Evolutionary conservation across 2,113 vertebrate species (phyloP).

Genomic region (Notarius lentiginosus): DNA sequence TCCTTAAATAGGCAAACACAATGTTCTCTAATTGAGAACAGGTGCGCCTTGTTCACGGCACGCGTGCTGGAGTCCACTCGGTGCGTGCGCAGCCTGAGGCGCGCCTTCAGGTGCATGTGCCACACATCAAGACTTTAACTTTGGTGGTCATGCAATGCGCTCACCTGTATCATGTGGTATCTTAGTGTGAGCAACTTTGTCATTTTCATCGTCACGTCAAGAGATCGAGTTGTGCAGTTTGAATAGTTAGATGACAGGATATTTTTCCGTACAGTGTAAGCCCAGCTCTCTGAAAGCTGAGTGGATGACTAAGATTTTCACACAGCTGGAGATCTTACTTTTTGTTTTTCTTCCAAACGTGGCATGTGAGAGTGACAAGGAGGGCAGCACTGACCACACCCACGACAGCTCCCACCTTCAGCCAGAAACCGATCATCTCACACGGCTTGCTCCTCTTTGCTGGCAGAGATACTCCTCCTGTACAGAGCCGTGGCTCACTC

Average conservation of each 20-base stretch:
- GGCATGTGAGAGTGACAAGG: constrained; percentile 89
- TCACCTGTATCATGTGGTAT: not conserved
- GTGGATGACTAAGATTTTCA: not conserved
- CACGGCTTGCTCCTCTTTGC: constrained; percentile 82
- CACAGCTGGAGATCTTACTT: constrained; percentile 72
- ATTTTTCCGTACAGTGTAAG: not conserved
- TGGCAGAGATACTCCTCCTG: constrained; percentile 84
- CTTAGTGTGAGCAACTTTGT: not conserved
- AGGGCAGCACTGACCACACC: constrained; percentile 85
- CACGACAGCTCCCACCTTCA: constrained; percentile 83
- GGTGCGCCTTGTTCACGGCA: too few relatives aligned
- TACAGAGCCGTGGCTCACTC: constrained; percentile 90
- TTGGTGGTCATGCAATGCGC: not conserved
- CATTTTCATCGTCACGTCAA: not conserved
- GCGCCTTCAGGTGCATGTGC: too few relatives aligned
- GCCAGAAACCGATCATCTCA: constrained; percentile 89
- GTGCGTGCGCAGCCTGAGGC: too few relatives aligned
- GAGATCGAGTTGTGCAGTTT: not conserved
- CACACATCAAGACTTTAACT: too few relatives aligned
- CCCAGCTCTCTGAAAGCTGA: not conserved
- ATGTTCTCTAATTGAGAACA: too few relatives aligned
- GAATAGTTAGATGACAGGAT: not conserved
- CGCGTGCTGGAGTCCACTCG: too few relatives aligned
- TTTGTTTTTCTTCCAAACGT: constrained; percentile 99
- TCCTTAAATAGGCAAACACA: too few relatives aligned